Conservation (phyloP, 2,797 vertebrate genomes). For the Arremon aurantiirostris region DNA sequence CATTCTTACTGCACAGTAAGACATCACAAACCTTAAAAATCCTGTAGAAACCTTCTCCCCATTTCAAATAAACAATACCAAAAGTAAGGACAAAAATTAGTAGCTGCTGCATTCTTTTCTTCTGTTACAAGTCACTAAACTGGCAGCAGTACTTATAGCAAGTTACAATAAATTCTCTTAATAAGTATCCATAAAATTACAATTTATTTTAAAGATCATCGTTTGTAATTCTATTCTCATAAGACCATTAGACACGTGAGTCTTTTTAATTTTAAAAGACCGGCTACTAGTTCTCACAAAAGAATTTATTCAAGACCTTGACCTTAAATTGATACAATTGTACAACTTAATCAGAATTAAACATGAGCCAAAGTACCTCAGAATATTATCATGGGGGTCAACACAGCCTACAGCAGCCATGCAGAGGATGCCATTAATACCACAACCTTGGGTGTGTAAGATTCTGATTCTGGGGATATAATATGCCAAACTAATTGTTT, state of each 20-base stretch:
- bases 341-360: constrained; percentile 71
- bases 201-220: constrained; percentile 68
- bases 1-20: background rate
- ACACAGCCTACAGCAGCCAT: background rate
- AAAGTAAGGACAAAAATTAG: constrained; percentile 4
- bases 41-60: background rate
- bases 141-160: constrained; percentile 42
- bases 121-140: constrained; percentile 38
- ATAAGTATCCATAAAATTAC: constrained; percentile 65
- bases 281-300: constrained; percentile 53
- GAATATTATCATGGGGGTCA: constrained; percentile 20
- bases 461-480: background rate
- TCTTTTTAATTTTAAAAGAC: constrained; percentile 66
- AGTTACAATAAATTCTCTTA: constrained; percentile 62
- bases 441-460: background rate
- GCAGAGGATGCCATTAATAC: background rate
- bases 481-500: background rate
- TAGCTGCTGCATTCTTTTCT: constrained; percentile 32
- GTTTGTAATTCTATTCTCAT: constrained; percentile 63
- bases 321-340: constrained; percentile 70
- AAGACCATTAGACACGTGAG: constrained; percentile 39
- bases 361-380: constrained; percentile 52
- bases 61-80: background rate
- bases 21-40: background rate
- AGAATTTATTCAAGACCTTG: constrained; percentile 65